These are phyloP conservation scores for Coregonus clupeaformis DNA, from an alignment of 2,113 vertebrate species.

Conservation along the genomic window DNA sequence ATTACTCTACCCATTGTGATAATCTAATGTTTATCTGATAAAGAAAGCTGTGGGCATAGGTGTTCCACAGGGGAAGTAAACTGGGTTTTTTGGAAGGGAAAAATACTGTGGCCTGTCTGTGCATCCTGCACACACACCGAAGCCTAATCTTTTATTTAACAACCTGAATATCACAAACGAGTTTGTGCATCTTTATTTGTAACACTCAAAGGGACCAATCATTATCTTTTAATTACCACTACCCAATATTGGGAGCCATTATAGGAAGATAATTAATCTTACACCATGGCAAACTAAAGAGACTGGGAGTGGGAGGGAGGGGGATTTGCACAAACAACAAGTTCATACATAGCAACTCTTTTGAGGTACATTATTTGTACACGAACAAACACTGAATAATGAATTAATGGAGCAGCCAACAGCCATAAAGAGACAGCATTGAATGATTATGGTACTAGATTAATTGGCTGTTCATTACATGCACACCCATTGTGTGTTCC, in stretches of 20 bases:
- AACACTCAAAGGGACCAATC: constrained; percentile 76
- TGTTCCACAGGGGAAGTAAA: constrained; percentile 27
- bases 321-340: constrained; percentile 59
- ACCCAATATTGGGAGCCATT: constrained; percentile 69
- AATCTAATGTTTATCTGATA: constrained; percentile 54
- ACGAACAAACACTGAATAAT: constrained; percentile 53
- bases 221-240: constrained; percentile 79
- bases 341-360: constrained; percentile 60
- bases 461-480: constrained; percentile 18
- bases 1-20: constrained; percentile 49
- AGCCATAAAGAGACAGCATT: constrained; percentile 33
- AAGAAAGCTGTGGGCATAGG: constrained; percentile 42
- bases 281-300: constrained; percentile 57
- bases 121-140: constrained; percentile 2
- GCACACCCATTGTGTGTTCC: background rate
- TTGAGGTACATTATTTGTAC: constrained; percentile 63
- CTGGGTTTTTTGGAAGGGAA: constrained; percentile 41
- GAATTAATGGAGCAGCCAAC: constrained; percentile 49
- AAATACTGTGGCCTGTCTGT: constrained; percentile 23
- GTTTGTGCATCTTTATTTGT: constrained; percentile 73
- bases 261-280: constrained; percentile 76
- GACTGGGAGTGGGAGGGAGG: constrained; percentile 36
- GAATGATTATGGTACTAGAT: constrained; percentile 20
- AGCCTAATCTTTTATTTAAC: constrained; percentile 69
- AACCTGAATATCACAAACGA: constrained; percentile 69